Evolutionary conservation across 2,797 vertebrate genomes (phyloP).

Genomic region (Pelochelys cantorii): DNA sequence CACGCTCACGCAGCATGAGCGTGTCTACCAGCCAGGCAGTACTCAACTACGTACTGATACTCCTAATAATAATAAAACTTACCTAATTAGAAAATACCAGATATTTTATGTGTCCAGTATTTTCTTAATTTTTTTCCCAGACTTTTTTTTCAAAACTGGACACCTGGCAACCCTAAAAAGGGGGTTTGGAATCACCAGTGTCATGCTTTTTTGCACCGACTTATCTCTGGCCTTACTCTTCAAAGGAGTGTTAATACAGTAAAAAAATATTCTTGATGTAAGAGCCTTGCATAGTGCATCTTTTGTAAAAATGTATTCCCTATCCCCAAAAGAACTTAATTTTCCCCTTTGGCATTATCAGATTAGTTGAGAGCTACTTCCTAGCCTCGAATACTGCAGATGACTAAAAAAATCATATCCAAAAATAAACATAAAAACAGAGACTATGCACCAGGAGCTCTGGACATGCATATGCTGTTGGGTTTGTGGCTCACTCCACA

Average conservation of each 20-base stretch:
- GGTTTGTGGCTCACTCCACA: constrained; percentile 56
- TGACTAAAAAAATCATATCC: constrained; percentile 71
- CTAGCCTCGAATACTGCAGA: constrained; percentile 56
- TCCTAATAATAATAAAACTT: too few relatives aligned
- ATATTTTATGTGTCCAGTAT: too few relatives aligned
- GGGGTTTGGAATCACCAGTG: not conserved
- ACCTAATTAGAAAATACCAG: too few relatives aligned
- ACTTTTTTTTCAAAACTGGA: too few relatives aligned
- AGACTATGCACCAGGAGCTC: constrained; percentile 57
- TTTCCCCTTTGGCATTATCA: constrained; percentile 31
- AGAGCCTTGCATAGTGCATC: not conserved
- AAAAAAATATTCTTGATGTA: not conserved
- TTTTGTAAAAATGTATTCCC: not conserved
- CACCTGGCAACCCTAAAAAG: too few relatives aligned
- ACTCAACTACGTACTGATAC: too few relatives aligned
- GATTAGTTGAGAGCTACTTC: constrained; percentile 32
- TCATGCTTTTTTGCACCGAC: accelerated
- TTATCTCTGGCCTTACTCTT: not conserved
- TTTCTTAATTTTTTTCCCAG: too few relatives aligned
- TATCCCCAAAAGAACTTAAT: constrained; percentile 2
- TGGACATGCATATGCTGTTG: constrained; percentile 75
- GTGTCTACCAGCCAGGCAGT: too few relatives aligned
- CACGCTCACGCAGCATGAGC: too few relatives aligned
- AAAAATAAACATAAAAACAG: constrained; percentile 78
- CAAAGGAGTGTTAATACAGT: not conserved